These are phyloP conservation scores for Eupeodes latifasciatus DNA, from an alignment of 2,888 invertebrate species.

Conservation along the genomic window DNA sequence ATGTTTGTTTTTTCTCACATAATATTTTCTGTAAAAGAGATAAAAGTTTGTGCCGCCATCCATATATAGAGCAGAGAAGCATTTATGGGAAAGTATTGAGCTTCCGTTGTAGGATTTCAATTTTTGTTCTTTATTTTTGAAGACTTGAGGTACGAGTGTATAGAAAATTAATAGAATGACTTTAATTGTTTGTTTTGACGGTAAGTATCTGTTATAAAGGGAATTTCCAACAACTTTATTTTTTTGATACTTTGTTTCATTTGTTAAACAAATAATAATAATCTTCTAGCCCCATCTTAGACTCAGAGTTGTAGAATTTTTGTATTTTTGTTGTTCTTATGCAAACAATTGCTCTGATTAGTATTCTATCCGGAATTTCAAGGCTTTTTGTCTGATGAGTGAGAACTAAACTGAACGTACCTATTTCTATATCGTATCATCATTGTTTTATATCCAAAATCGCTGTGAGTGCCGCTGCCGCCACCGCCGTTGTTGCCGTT, in stretches of 20 bases:
- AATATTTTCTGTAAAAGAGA: constrained; percentile 1
- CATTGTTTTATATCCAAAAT: background rate
- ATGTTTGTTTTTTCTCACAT: constrained; percentile 29
- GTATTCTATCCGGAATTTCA: constrained; percentile 28
- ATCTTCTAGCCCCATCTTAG: background rate
- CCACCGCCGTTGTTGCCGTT: background rate
- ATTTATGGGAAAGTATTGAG: constrained; percentile 1
- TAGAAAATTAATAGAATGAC: background rate
- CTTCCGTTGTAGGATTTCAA: background rate
- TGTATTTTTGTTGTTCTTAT: background rate
- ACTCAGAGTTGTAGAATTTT: background rate
- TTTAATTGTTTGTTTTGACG: constrained; percentile 15
- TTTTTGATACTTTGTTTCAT: background rate
- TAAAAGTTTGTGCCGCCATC: constrained; percentile 24
- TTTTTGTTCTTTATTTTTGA: background rate
- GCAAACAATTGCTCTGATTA: constrained; percentile 23
- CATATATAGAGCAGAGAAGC: background rate
- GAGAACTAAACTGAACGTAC: background rate
- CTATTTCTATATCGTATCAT: no score
- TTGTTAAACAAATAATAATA: background rate
- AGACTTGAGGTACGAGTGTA: background rate
- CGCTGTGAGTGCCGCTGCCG: background rate
- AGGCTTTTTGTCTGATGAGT: background rate
- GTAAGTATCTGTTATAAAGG: background rate
- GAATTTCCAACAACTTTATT: constrained; percentile 24